Evolutionary conservation across 2,113 vertebrate genomes (phyloP).

Genomic region (Trachemys scripta): DNA sequence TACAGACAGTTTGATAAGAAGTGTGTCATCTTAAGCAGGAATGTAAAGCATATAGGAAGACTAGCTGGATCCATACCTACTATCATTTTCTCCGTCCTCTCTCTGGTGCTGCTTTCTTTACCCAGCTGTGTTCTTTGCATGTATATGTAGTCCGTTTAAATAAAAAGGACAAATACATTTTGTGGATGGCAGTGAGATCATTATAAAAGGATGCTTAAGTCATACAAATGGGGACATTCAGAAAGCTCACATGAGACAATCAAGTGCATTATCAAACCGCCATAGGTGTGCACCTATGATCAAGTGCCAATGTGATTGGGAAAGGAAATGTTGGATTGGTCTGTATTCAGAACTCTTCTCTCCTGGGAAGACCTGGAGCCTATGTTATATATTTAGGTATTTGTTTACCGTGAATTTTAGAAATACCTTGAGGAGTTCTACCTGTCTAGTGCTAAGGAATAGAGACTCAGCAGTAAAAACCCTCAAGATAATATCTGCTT

Average conservation of each 20-base stretch:
- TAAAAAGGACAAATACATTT: constrained; percentile 27
- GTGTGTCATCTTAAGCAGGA: not conserved
- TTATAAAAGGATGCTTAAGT: constrained; percentile 37
- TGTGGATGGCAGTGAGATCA: constrained; percentile 36
- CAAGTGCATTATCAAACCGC: constrained; percentile 26
- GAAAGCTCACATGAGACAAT: constrained; percentile 36
- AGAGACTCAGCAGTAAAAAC: not conserved
- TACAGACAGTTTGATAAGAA: no score
- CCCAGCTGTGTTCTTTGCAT: constrained; percentile 45
- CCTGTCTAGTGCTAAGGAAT: not conserved
- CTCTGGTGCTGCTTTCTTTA: not conserved
- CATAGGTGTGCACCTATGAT: constrained; percentile 32
- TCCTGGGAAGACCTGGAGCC: not conserved
- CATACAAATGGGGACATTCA: constrained; percentile 48
- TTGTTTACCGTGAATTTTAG: not conserved
- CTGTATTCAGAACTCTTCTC: not conserved
- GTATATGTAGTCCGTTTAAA: constrained; percentile 55
- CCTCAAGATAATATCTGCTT: not conserved
- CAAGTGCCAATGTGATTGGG: not conserved
- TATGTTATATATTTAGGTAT: accelerated
- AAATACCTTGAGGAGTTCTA: not conserved
- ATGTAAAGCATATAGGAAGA: not conserved
- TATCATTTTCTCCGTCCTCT: not conserved
- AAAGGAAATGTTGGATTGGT: not conserved
- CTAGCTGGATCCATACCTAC: not conserved